Evolutionary conservation across 2,797 vertebrate genomes (phyloP).

Genomic region (Rhinoraja longicauda): DNA sequence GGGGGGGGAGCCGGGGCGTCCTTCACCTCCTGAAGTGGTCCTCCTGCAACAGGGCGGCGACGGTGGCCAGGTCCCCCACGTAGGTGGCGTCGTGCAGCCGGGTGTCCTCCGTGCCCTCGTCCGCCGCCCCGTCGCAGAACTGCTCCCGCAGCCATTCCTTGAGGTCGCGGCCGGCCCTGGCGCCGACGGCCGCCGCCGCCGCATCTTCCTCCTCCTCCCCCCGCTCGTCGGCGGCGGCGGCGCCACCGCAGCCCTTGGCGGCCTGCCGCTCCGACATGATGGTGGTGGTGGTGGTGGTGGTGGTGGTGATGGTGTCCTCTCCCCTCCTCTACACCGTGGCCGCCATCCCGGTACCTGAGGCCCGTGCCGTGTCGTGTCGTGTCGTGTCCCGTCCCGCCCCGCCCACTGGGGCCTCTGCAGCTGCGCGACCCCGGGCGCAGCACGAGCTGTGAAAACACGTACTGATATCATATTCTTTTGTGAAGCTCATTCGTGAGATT

Average conservation of each 20-base stretch:
- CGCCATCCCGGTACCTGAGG: not conserved
- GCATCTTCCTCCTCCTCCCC: not conserved
- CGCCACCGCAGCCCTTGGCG: conserved; percentile 37
- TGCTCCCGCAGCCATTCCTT: conserved; percentile 91
- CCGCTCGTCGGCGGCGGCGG: conserved; percentile 11
- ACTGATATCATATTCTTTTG: too few species aligned
- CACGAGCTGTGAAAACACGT: too few species aligned
- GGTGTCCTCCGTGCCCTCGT: conserved; percentile 74
- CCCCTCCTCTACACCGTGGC: not conserved
- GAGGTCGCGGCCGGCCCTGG: conserved; percentile 74
- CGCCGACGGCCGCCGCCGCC: not conserved
- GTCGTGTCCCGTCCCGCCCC: too few species aligned
- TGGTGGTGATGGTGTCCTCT: too few species aligned
- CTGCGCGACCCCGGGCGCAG: too few species aligned
- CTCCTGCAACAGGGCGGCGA: conserved; percentile 74
- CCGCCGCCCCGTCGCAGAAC: conserved; percentile 80
- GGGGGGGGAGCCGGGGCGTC: too few species aligned
- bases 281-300: not conserved
- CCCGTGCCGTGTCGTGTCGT: too few species aligned
- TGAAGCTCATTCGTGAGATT: too few species aligned
- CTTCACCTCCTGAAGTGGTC: conserved; percentile 74
- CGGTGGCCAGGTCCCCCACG: conserved; percentile 80
- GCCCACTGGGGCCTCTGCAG: too few species aligned
- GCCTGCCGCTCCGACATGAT: conserved; percentile 11
- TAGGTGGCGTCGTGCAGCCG: conserved; percentile 84